Percentiles rank a stretch among this genome's conserved stretches.
These are phyloP conservation scores for Coregonus ussuriensis DNA, from an alignment of 2,797 vertebrate genomes.

Conservation along the genomic window DNA sequence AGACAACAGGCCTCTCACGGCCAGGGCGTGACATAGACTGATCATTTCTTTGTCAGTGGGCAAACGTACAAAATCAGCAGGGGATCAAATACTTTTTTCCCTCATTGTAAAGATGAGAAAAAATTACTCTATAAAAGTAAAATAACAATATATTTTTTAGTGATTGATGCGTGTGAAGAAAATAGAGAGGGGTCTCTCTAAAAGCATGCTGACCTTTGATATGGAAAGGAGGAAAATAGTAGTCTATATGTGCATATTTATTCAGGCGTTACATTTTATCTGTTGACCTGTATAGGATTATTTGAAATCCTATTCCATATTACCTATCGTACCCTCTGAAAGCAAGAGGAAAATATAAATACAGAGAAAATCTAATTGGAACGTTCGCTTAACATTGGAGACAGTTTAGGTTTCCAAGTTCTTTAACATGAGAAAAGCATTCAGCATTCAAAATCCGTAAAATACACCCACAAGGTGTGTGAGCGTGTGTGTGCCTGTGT, in stretches of 20 bases:
- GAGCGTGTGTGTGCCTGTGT: neutral
- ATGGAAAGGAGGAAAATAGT: constrained; percentile 44
- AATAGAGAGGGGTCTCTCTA: constrained; percentile 31
- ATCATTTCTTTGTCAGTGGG: too few species aligned
- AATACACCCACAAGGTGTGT: neutral
- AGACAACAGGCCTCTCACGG: too few species aligned
- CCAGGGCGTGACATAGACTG: too few species aligned
- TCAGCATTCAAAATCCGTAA: constrained; percentile 1
- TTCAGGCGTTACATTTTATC: constrained; percentile 21
- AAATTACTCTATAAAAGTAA: neutral
- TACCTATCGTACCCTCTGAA: constrained; percentile 12
- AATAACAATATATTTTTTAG: neutral
- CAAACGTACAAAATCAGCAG: too few species aligned
- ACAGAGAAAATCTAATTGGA: neutral
- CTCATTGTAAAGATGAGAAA: neutral
- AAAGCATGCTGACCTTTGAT: constrained; percentile 44
- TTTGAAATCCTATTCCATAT: constrained; percentile 9
- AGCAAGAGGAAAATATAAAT: constrained; percentile 7
- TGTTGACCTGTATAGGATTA: constrained; percentile 27
- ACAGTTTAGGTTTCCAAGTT: constrained; percentile 2
- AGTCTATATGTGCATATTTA: constrained; percentile 63
- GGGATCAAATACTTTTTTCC: too few species aligned
- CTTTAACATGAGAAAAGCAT: neutral
- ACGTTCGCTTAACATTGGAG: constrained; percentile 13
- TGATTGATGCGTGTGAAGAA: constrained; percentile 7